Evolutionary conservation across 2,888 invertebrate genomes (phyloP).

Genomic region (Gymnosoma rotundatum): DNA sequence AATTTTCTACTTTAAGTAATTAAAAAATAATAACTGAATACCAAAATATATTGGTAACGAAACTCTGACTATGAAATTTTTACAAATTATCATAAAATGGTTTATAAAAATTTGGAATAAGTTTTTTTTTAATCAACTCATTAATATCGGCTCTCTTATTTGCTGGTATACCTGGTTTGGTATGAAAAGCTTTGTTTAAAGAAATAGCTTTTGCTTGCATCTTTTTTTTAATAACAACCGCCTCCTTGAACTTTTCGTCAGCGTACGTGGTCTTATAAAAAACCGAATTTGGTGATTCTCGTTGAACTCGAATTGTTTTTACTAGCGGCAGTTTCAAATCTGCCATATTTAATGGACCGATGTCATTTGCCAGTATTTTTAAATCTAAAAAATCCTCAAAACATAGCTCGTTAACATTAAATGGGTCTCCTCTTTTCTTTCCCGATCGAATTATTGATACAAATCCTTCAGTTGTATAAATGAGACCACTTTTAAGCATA

Average conservation of each 20-base stretch:
- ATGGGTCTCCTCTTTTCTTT: conserved; percentile 39
- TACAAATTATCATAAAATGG: conserved; percentile 46
- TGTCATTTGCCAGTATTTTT: conserved; percentile 52
- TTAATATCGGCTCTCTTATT: conserved; percentile 53
- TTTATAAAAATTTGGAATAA: conserved; percentile 44
- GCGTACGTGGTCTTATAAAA: conserved; percentile 48
- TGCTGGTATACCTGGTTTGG: conserved; percentile 34
- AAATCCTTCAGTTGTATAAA: conserved; percentile 34
- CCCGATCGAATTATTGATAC: conserved; percentile 37
- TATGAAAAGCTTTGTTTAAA: conserved; percentile 58
- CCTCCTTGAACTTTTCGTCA: conserved; percentile 51
- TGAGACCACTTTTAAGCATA: conserved; percentile 27
- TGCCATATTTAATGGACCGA: conserved; percentile 56
- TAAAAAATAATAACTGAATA: conserved; percentile 45
- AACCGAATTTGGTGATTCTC: conserved; percentile 60
- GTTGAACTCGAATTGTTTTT: conserved; percentile 45
- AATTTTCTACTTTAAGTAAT: conserved; percentile 31
- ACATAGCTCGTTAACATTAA: conserved; percentile 38
- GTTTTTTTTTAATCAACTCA: conserved; percentile 50
- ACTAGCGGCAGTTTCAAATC: conserved; percentile 57
- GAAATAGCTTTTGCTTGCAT: conserved; percentile 55
- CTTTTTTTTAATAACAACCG: conserved; percentile 55
- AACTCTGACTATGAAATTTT: conserved; percentile 26
- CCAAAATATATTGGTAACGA: conserved; percentile 13
- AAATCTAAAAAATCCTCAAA: conserved; percentile 47